Evolutionary conservation across 2,113 vertebrate genomes (phyloP), one percentile per base, ranked within the genome.

Genomic region (Tringa solitaria): DNA sequence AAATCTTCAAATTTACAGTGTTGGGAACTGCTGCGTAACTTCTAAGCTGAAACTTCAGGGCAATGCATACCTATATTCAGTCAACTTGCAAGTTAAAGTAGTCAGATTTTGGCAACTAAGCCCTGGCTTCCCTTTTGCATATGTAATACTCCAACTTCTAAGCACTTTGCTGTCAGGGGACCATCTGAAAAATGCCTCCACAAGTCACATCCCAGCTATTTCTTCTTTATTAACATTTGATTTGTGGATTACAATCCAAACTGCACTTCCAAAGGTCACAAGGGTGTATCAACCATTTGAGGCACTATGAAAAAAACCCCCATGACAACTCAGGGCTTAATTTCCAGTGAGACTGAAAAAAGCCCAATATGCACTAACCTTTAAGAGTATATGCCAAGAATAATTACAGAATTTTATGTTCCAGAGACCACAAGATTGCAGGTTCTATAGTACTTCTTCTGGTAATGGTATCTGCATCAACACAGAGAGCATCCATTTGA

Each of bases 1-100:
- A 90, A 81, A 87, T 90, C 92, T 93, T 97, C 90, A 93, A 70
- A 86, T 80, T 84, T 88, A 84, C 85, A 21, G 16, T 63, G 59
- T 12, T 9, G 11, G 50, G 41, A 94, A 81, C 54, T 70, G 82
- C 87, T 88, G 75, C 1, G 2, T n/a, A 81, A 92, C 75, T 90
- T 54, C 60, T 51, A 94, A 60, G 59, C 50, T 85, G 61, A 79
- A 35, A 68, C 72, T 85, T 86, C 59, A 72, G 60, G 39, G 46
- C 26, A 85, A 91, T 70, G 50, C 26, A 48, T 35, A 90, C 72
- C 75, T 93, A 75, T 26, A 61, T 30, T 59, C 64, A 8, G 8
- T 79, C 79, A 88, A 51, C 33, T 68, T 6, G 3, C 77, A 86
- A 88, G 72, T 54, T 51, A 73, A 83, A 91, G 54, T 41, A 73